A percentile compares a stretch with the other conserved stretches of the same genome.
Evolutionary conservation across 2,888 invertebrate genomes (phyloP).

Genomic region (Scaptomyza polygonia): DNA sequence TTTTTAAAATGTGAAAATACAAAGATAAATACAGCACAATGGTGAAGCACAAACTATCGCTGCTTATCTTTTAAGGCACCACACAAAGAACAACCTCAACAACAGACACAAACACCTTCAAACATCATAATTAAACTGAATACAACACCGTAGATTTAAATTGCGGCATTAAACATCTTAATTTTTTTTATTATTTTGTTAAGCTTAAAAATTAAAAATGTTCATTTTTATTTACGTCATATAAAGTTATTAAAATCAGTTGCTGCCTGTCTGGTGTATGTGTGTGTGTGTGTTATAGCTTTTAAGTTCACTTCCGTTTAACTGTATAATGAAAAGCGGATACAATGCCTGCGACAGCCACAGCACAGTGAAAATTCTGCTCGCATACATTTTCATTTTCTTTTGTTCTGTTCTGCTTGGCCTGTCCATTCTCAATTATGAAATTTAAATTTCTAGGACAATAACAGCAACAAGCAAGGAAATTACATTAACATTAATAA

Average conservation of each 20-base stretch:
- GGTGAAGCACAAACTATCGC: slow-evolving; percentile 32
- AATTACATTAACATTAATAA: slow-evolving; percentile 34
- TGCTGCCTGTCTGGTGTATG: not conserved
- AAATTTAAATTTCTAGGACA: slow-evolving; percentile 52
- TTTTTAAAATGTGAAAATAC: slow-evolving; percentile 31
- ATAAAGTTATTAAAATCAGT: slow-evolving; percentile 63
- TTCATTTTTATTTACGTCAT: slow-evolving; percentile 55
- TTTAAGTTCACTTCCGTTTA: slow-evolving; percentile 49
- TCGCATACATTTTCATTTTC: slow-evolving; percentile 3
- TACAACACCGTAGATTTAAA: slow-evolving; percentile 56
- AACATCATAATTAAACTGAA: slow-evolving; percentile 48
- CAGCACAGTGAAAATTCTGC: slow-evolving; percentile 10
- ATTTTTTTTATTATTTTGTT: slow-evolving; percentile 23
- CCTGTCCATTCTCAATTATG: slow-evolving; percentile 54
- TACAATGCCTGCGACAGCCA: slow-evolving; percentile 19
- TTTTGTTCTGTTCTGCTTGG: slow-evolving; percentile 15
- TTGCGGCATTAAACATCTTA: slow-evolving; percentile 55
- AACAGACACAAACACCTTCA: not conserved
- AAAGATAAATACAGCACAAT: slow-evolving; percentile 40
- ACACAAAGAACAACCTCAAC: not conserved
- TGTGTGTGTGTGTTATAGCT: slow-evolving; percentile 15
- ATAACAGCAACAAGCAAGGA: slow-evolving; percentile 28
- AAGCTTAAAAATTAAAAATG: slow-evolving; percentile 60
- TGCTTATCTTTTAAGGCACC: slow-evolving; percentile 30
- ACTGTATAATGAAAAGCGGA: slow-evolving; percentile 57